phyloP scores from a whole-genome alignment of 1,140 invertebrate species.

The Apis laboriosa region DNA sequence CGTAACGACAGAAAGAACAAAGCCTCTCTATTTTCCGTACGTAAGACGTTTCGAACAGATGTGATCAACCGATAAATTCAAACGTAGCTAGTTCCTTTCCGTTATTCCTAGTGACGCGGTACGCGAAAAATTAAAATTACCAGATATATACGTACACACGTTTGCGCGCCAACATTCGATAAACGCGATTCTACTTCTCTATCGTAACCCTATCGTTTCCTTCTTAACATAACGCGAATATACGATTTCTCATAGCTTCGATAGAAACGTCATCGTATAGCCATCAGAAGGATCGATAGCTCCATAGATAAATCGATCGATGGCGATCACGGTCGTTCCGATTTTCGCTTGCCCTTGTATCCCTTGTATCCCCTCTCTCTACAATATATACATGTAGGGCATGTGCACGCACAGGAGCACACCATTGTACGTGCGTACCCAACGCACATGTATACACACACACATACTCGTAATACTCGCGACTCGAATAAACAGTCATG shows the following conservation, averaged over 20 bases:
- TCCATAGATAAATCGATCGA: background rate
- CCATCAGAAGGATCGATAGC: background rate
- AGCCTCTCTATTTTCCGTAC: too few species aligned
- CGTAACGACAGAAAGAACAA: too few species aligned
- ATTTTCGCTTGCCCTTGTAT: conserved; percentile 21
- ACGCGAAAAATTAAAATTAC: background rate
- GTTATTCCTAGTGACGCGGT: background rate
- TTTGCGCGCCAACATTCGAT: background rate
- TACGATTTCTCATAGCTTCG: background rate
- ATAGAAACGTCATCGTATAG: background rate
- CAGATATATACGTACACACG: background rate
- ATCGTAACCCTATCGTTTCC: background rate
- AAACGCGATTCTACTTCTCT: background rate
- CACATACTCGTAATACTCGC: background rate
- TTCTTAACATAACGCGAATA: background rate
- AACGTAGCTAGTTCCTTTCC: too few species aligned
- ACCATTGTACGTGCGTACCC: background rate
- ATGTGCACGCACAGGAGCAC: background rate
- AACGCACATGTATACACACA: background rate
- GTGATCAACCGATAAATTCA: too few species aligned
- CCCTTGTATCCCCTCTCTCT: too few species aligned
- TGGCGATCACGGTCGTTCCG: conserved; percentile 6
- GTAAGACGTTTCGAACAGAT: too few species aligned
- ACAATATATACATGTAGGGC: too few species aligned
- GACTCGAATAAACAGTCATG: background rate